Evolutionary conservation across 2,113 vertebrate genomes (phyloP).

Genomic region (Sander lucioperca): DNA sequence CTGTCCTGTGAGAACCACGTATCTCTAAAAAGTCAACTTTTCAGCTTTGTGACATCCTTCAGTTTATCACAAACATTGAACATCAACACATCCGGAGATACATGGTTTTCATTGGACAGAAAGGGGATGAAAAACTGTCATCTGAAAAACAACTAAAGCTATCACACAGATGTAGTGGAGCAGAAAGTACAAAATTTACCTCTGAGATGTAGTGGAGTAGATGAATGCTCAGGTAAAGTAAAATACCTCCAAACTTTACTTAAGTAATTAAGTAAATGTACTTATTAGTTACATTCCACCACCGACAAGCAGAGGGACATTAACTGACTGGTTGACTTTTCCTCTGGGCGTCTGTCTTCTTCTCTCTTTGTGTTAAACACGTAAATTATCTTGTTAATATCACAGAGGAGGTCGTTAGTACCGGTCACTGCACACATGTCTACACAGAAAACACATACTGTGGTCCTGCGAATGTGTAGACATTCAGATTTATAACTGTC

Average conservation of each 20-base stretch:
- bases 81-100: no score
- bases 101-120: no score
- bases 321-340: neutral
- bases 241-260: neutral
- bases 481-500: constrained; percentile 12
- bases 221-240: neutral
- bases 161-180: neutral
- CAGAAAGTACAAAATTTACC: neutral
- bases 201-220: neutral
- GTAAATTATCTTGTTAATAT: constrained; percentile 16
- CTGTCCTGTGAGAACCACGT: no score
- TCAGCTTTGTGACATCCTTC: neutral
- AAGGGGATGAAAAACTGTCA: no score
- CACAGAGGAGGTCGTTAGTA: constrained; percentile 54
- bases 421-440: constrained; percentile 33
- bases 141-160: neutral
- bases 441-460: neutral
- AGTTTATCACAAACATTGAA: neutral
- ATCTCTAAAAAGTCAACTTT: no score
- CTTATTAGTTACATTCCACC: neutral
- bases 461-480: constrained; percentile 34
- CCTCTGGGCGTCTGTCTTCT: neutral
- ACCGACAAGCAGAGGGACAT: neutral
- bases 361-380: constrained; percentile 9
- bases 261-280: neutral